Evolutionary conservation across 2,888 invertebrate species (phyloP), one percentile per base, ranked within the genome.

Genomic region (Amphipoea oculea): DNA sequence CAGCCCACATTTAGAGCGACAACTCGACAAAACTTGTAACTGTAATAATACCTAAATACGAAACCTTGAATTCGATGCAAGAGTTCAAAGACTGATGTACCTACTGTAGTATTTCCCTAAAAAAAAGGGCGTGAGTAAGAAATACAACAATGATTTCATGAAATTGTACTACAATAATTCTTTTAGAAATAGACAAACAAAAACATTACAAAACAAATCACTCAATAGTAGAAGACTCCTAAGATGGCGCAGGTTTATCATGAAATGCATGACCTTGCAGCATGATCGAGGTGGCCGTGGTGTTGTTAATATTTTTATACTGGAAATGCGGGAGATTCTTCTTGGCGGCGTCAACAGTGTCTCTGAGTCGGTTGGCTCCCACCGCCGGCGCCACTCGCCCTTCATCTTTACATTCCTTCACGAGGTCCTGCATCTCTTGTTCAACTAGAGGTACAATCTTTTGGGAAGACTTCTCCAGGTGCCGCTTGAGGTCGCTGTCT

Each of bases 281-380:
- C 74, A 94, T 86, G 76, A 96, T 95, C 0, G 90, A 87, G 4
- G 94, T 96, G 7, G 96, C 96, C 11, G 96, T 96, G 12, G 93
- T 90, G 74, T 96, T 96, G 36, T 92, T 91, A 69, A 96, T 90
- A 74, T 89, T 94, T 70, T 92, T 92, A 83, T 96, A 96, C 80
- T 95, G 95, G 73, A 96, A 96, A 85, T 96, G 96, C 0, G 95
- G 94, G 65, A 96, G 90, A 84, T 92, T 92, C 76, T 92, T 94
- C 78, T 92, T 95, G 3, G 96, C 96, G 23, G 93, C 94, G 0
- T 95, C 94, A 0, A 96, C 94, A 0, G 95, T 95, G 5, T 94
- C 94, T 62, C 92, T 88, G 0, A 96, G 91, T 9, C 93, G 89
- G 20, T 91, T 94, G 0, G 89, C 79, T 0, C 92, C 86, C 5